Percentiles rank a stretch among this genome's conserved stretches.
phyloP scores from a whole-genome alignment of 1,140 invertebrate genomes.

The Macrosteles quadrilineatus region DNA sequence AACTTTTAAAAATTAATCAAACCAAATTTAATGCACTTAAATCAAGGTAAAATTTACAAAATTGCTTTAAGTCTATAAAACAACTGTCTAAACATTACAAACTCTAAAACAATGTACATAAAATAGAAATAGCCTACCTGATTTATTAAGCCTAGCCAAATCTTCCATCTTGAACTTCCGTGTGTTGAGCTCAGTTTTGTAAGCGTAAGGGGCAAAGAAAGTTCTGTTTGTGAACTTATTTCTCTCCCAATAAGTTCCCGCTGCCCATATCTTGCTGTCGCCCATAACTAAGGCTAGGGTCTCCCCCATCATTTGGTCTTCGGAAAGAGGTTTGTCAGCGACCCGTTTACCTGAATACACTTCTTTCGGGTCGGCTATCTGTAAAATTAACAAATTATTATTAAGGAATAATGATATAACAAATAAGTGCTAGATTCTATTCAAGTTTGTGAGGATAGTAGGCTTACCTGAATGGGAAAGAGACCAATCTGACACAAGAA shows the following conservation, averaged over 20 bases:
- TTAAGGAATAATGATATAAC: no score
- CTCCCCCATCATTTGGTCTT: conserved; percentile 94
- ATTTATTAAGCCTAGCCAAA: conserved; percentile 74
- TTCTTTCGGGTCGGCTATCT: conserved; percentile 90
- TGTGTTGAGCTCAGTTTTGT: conserved; percentile 79
- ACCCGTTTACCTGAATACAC: conserved; percentile 90
- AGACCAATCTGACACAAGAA: no score
- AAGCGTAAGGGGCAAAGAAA: conserved; percentile 93
- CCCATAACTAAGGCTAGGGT: conserved; percentile 88
- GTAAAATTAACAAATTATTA: conserved; percentile 52
- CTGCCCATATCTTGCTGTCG: conserved; percentile 88
- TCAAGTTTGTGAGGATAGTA: no score
- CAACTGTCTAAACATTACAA: no score
- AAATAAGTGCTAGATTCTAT: no score
- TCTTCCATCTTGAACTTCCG: conserved; percentile 87
- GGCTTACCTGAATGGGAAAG: no score
- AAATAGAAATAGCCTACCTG: conserved; percentile 59
- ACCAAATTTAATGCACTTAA: no score
- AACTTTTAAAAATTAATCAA: no score
- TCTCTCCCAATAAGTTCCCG: conserved; percentile 91
- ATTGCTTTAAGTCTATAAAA: no score
- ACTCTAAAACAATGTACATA: not conserved
- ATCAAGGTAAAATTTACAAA: no score
- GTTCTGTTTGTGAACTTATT: conserved; percentile 94
- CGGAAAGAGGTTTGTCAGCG: conserved; percentile 82